Base-by-base conservation (phyloP, 2,888 invertebrate genomes). In the Andrena bicolor region DNA sequence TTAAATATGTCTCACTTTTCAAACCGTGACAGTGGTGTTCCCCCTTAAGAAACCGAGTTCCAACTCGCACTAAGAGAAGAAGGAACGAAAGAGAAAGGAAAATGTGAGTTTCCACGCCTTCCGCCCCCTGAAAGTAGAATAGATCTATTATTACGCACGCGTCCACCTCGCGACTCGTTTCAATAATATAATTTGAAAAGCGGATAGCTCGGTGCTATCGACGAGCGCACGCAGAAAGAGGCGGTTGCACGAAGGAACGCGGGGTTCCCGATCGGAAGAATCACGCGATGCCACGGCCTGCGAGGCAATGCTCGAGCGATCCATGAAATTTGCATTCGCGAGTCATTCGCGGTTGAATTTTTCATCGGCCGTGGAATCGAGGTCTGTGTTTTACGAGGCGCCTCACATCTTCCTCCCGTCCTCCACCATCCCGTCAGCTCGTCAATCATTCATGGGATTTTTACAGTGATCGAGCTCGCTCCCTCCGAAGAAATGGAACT, bases 301-400 rank as follows among this genome's bases (percentile, higher is more conserved):
- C 69, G 73, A 58, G 74, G 56, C 72, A 61, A 35, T 35, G 61
- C 66, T 30, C 65, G 20, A n/a, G 26, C 30, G 26, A 41, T 51
- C 64, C 68, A 85, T 85, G 7, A 82, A 88, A 85, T 53, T 89
- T 87, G 74, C 79, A 89, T 80, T 64, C 80, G 70, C 83, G 84
- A 87, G 83, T 82, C 85, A 86, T 74, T 78, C 78, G 74, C 85
- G 78, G 83, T 84, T 90, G 87, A 89, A 90, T 90, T 89, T 90
- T 90, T 90, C 84, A 90, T 90, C 77, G 71, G 58, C 83, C 63
- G 23, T 60, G 82, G 32, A 78, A 66, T 76, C 70, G 76, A 58
- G 53, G 79, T 68, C 56, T 71, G 77, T 78, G 56, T 80, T 80
- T 78, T 78, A 51, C 51, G 65, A 48, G 20, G 61, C 60, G 53